phyloP scores from a whole-genome alignment of 2,797 vertebrate species.

The Pseudocheirus occidentalis region DNA sequence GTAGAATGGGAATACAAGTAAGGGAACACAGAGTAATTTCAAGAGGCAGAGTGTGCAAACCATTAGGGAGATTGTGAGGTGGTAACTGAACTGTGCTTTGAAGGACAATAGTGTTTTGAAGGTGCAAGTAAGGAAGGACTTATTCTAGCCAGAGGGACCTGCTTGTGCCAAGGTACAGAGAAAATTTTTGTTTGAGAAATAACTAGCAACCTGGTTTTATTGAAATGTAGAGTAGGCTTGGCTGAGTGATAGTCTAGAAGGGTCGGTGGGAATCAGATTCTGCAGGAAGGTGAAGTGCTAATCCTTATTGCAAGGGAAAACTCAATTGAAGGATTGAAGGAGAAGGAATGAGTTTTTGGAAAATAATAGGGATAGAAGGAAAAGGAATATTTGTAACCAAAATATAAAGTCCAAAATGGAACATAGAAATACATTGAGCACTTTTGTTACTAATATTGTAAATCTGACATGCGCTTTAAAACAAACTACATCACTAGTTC shows the following conservation, averaged over 20 bases:
- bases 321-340: background rate
- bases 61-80: background rate
- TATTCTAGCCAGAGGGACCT: background rate
- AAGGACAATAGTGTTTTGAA: background rate
- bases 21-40: background rate
- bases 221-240: background rate
- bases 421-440: background rate
- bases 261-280: background rate
- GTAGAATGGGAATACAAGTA: background rate
- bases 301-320: background rate
- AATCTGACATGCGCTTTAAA: background rate
- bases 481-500: background rate
- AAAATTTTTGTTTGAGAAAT: background rate
- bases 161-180: background rate
- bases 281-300: background rate
- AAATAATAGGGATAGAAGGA: background rate
- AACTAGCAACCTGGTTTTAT: background rate
- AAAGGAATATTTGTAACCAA: background rate
- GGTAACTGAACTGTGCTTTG: background rate
- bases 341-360: background rate
- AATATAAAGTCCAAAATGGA: background rate
- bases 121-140: background rate
- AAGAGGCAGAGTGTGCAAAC: background rate
- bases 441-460: background rate
- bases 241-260: background rate